Evolutionary conservation across 2,888 invertebrate genomes (phyloP).

Genomic region (Agrenia bidenticulata): DNA sequence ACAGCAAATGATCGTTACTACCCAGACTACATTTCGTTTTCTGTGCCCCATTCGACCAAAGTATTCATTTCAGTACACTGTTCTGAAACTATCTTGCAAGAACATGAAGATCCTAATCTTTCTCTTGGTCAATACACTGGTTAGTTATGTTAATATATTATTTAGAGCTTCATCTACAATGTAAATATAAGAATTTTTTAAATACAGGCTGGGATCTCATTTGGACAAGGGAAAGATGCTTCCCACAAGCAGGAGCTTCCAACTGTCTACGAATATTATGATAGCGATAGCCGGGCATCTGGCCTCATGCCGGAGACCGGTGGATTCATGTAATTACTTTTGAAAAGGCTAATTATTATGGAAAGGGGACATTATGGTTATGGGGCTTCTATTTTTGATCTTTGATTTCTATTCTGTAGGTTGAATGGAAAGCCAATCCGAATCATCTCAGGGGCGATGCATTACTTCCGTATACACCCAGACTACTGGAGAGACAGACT

Average conservation of each 20-base stretch:
- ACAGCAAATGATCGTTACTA: too few relatives aligned
- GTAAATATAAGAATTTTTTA: too few relatives aligned
- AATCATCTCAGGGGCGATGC: constrained; percentile 61
- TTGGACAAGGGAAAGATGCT: not conserved
- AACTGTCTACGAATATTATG: constrained; percentile 59
- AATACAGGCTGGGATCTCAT: too few relatives aligned
- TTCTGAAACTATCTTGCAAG: too few relatives aligned
- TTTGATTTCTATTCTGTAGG: constrained; percentile 49
- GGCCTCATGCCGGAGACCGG: constrained; percentile 55
- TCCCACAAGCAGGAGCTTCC: constrained; percentile 44
- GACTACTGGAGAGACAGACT: constrained; percentile 61
- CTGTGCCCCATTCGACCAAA: too few relatives aligned
- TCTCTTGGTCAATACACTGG: too few relatives aligned
- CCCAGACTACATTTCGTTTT: too few relatives aligned
- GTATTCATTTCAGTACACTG: too few relatives aligned
- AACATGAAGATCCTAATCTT: too few relatives aligned
- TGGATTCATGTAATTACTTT: constrained; percentile 53
- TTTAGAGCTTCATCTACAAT: too few relatives aligned
- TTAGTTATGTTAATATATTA: too few relatives aligned
- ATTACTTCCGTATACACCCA: constrained; percentile 61
- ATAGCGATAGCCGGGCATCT: constrained; percentile 54
- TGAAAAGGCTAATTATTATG: not conserved
- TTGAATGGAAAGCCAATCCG: constrained; percentile 58
- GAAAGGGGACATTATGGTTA: too few relatives aligned
- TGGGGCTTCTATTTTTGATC: not conserved